phyloP scores from a whole-genome alignment of 2,113 vertebrate genomes.

The Cavia porcellus region DNA sequence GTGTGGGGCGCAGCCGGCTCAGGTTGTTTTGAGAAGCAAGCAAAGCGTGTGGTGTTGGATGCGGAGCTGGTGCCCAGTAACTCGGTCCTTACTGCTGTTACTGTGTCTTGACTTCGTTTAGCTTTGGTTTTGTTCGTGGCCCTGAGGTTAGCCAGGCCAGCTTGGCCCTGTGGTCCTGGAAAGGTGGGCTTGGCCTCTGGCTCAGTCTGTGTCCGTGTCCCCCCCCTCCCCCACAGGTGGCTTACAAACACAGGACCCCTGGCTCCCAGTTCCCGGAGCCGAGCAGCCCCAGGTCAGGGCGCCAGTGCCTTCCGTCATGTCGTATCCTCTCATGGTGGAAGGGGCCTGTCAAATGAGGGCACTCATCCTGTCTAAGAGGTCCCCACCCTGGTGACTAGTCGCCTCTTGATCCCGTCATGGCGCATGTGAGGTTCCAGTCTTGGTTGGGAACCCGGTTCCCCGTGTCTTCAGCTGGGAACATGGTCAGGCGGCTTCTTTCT shows the following conservation, averaged over 20 bases:
- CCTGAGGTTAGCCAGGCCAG: rapidly evolving
- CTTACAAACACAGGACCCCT: neutral
- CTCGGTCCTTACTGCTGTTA: neutral
- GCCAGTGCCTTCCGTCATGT: neutral
- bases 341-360: neutral
- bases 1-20: rapidly evolving
- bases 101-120: neutral
- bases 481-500: neutral
- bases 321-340: too few relatives aligned
- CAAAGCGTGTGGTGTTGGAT: rapidly evolving
- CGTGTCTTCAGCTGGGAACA: rapidly evolving
- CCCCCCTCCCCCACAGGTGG: too few relatives aligned
- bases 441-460: neutral
- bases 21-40: neutral
- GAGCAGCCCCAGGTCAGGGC: neutral
- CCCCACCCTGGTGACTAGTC: too few relatives aligned
- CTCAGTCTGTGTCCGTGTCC: neutral
- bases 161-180: rapidly evolving
- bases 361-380: neutral
- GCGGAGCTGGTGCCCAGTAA: rapidly evolving
- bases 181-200: neutral
- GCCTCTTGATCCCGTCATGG: neutral
- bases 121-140: neutral
- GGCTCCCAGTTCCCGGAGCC: neutral
- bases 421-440: neutral